A percentile compares a stretch with the other conserved stretches of the same genome.
These are phyloP conservation scores for Diarsia dahlii DNA, from an alignment of 2,888 invertebrate genomes.

Conservation along the genomic window DNA sequence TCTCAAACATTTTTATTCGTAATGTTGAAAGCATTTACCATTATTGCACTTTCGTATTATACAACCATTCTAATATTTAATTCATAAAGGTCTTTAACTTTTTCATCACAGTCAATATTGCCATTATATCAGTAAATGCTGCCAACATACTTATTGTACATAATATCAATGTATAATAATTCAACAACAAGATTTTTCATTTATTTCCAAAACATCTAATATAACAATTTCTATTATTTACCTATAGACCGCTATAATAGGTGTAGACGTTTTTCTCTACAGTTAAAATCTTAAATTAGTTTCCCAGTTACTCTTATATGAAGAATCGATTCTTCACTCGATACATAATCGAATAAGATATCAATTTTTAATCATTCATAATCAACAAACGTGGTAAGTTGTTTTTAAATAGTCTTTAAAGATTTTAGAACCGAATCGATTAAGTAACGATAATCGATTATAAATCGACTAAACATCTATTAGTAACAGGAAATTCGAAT, in stretches of 20 bases:
- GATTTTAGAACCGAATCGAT: constrained; percentile 7
- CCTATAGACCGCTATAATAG: constrained; percentile 74
- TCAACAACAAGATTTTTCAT: constrained; percentile 83
- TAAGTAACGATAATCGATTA: constrained; percentile 19
- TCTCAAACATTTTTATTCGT: constrained; percentile 61
- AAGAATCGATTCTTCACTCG: constrained; percentile 25
- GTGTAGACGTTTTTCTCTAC: constrained; percentile 66
- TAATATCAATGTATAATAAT: constrained; percentile 64
- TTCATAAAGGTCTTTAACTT: constrained; percentile 11
- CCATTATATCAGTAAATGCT: constrained; percentile 52
- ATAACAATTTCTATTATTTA: constrained; percentile 80
- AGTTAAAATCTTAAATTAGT: constrained; percentile 66
- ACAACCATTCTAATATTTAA: constrained; percentile 10
- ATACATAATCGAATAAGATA: constrained; percentile 18
- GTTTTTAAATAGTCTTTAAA: background rate
- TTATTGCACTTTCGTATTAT: constrained; percentile 23
- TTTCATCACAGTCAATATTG: constrained; percentile 6
- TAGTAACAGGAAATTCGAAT: constrained; percentile 38
- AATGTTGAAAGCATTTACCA: constrained; percentile 63
- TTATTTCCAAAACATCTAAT: constrained; percentile 79
- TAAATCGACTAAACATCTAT: constrained; percentile 43
- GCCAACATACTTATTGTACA: constrained; percentile 55
- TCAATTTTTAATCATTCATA: background rate
- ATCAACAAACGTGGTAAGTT: background rate
- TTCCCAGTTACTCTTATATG: constrained; percentile 37